A percentile compares a stretch with the other conserved stretches of the same genome.
These are phyloP conservation scores for Panurus biarmicus DNA, from an alignment of 2,113 vertebrate genomes.

Conservation along the genomic window DNA sequence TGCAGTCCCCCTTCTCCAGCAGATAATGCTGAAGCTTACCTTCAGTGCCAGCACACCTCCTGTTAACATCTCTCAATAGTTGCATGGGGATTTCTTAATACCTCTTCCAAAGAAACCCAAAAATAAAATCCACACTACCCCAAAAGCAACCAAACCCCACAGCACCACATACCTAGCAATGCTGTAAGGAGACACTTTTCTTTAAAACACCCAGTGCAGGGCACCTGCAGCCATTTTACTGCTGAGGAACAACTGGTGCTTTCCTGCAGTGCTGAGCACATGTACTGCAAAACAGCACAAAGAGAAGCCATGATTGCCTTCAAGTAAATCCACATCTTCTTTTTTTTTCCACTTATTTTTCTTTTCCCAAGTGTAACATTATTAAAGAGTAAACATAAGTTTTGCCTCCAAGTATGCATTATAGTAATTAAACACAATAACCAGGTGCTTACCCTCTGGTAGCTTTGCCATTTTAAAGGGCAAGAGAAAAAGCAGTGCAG, in stretches of 20 bases:
- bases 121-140: not conserved
- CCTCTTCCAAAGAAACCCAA: accelerated
- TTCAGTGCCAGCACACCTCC: not conserved
- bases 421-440: not conserved
- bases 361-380: not conserved
- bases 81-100: not conserved
- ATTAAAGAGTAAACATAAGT: not conserved
- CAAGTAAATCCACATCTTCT: not conserved
- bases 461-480: not conserved
- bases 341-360: not conserved
- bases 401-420: not conserved
- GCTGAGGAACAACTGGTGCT: not conserved
- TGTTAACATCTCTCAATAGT: accelerated
- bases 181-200: accelerated
- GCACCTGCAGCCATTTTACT: not conserved
- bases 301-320: not conserved
- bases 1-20: not conserved
- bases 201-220: not conserved
- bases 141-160: not conserved
- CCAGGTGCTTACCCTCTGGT: not conserved
- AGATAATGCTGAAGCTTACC: too few relatives aligned
- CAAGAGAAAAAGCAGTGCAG: not conserved
- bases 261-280: accelerated
- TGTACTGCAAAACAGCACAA: accelerated
- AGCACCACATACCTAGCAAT: too few relatives aligned